These are phyloP conservation scores for Aphyosemion australe DNA, from an alignment of 2,113 vertebrate genomes.

Conservation along the genomic window DNA sequence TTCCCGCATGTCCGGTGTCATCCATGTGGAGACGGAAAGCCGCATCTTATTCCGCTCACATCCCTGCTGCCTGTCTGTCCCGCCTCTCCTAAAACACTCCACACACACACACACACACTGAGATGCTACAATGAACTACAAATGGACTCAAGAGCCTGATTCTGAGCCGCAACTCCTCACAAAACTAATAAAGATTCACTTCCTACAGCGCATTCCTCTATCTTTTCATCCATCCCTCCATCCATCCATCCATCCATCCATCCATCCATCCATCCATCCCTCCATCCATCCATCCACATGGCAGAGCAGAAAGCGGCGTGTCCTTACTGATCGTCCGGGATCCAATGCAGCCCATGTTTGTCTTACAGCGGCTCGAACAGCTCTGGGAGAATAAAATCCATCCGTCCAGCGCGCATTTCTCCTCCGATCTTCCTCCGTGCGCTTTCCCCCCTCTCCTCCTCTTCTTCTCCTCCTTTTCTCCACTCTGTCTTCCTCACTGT, in stretches of 20 bases:
- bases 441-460: constrained; percentile 17
- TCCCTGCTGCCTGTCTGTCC: constrained; percentile 45
- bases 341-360: constrained; percentile 83
- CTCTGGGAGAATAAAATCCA: constrained; percentile 69
- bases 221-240: no score
- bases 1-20: constrained; percentile 32
- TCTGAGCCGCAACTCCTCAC: constrained; percentile 17
- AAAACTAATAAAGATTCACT: not conserved
- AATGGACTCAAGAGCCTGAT: not conserved
- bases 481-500: constrained; percentile 37
- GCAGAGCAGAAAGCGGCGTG: constrained; percentile 12
- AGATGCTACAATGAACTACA: constrained; percentile 27
- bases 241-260: no score
- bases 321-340: constrained; percentile 82
- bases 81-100: constrained; percentile 23
- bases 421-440: constrained; percentile 23
- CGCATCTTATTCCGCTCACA: constrained; percentile 57
- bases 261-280: constrained; percentile 1
- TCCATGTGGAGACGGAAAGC: constrained; percentile 49
- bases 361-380: constrained; percentile 71
- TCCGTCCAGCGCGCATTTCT: constrained; percentile 73
- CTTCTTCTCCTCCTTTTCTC: constrained; percentile 18
- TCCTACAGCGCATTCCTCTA: not conserved
- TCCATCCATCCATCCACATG: constrained; percentile 33
- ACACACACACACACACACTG: constrained; percentile 12